A percentile compares a stretch with the other conserved stretches of the same genome.
These are phyloP conservation scores for Lapara coniferarum DNA, from an alignment of 2,888 invertebrate species.

Conservation along the genomic window DNA sequence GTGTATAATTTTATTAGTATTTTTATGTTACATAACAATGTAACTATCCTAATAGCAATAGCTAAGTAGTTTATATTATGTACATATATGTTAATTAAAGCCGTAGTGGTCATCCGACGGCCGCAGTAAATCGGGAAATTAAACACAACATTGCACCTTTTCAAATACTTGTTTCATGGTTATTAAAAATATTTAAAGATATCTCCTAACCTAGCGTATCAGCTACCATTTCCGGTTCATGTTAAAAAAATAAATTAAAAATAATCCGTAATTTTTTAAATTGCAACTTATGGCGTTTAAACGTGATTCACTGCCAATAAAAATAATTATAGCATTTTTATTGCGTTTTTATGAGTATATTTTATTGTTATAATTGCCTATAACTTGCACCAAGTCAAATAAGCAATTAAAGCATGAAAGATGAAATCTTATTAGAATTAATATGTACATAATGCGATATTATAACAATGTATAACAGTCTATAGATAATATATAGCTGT, in stretches of 20 bases:
- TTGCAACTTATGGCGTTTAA: conserved; percentile 41
- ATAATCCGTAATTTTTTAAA: too few relatives aligned
- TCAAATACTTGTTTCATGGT: neutral
- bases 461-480: neutral
- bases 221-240: neutral
- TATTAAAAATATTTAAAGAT: too few relatives aligned
- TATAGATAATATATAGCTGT: neutral
- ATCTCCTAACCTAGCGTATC: too few relatives aligned
- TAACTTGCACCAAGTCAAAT: conserved; percentile 38
- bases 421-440: conserved; percentile 47
- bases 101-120: neutral
- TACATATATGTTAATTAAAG: neutral
- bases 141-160: neutral
- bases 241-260: too few relatives aligned
- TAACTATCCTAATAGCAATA: neutral
- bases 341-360: conserved; percentile 54
- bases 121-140: neutral
- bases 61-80: neutral
- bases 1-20: neutral
- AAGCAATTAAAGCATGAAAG: conserved; percentile 41
- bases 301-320: conserved; percentile 50
- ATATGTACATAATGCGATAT: neutral
- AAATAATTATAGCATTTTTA: conserved; percentile 59
- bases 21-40: neutral
- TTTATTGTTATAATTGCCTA: conserved; percentile 44